These are phyloP conservation scores for Periplaneta americana DNA, from an alignment of 1,140 invertebrate genomes.

Conservation along the genomic window DNA sequence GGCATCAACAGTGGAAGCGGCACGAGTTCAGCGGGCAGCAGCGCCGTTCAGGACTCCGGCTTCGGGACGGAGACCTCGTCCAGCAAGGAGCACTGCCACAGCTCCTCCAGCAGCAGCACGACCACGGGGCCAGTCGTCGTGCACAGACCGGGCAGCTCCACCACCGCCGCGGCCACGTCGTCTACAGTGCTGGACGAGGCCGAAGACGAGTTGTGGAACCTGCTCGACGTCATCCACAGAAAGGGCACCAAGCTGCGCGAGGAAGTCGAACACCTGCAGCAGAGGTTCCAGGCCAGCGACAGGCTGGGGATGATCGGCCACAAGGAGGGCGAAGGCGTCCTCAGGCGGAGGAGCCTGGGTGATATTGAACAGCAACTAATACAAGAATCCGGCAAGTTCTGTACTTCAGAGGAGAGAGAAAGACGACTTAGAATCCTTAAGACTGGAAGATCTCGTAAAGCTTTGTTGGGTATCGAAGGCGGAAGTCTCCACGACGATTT, in stretches of 20 bases:
- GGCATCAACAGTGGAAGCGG: constrained; percentile 7
- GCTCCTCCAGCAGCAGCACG: constrained; percentile 45
- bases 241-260: constrained; percentile 69
- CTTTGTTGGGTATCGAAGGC: constrained; percentile 37
- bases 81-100: constrained; percentile 61
- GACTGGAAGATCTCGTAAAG: constrained; percentile 3
- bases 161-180: constrained; percentile 15
- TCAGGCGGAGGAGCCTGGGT: background rate
- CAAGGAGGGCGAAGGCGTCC: constrained; percentile 17
- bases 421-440: background rate
- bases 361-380: background rate
- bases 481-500: background rate
- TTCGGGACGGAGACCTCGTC: constrained; percentile 78
- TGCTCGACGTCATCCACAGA: constrained; percentile 77
- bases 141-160: background rate
- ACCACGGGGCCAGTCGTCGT: constrained; percentile 26
- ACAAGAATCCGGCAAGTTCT: constrained; percentile 16
- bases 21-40: constrained; percentile 37
- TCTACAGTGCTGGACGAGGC: constrained; percentile 36
- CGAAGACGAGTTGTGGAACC: constrained; percentile 78
- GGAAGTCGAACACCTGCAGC: constrained; percentile 59
- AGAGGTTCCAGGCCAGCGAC: constrained; percentile 29
- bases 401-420: constrained; percentile 1
- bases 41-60: constrained; percentile 73
- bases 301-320: background rate